Evolutionary conservation across 2,888 invertebrate species (phyloP), one percentile per base, ranked within the genome.

Genomic region (Shargacucullia verbasci): DNA sequence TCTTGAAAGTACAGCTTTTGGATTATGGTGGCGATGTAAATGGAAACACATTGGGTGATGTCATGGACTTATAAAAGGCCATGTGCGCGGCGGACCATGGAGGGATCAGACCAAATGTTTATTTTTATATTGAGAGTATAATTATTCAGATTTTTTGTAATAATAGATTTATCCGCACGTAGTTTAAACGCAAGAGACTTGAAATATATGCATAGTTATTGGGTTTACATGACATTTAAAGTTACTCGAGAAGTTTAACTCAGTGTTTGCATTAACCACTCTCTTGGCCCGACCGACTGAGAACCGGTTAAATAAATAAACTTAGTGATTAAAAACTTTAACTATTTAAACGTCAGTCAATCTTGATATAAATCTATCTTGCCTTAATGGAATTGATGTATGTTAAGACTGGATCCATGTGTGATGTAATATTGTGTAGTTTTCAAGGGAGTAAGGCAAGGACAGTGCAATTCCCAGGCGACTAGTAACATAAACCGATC

Each of bases 31-130:
- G 62, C 61, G 66, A 67, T 76, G 75, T 80, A 81, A 83, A 85
- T 82, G 75, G 64, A 67, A 73, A 66, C 82, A 78, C 76, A 79
- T 77, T 76, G 70, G 78, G 74, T 86, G 87, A 85, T 85, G 83
- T 88, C 87, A 89, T 81, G 83, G 79, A 70, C 64, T 70, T 65
- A 48, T 53, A 63, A 77, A 73, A 80, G 75, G 79, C 85, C 87
- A 85, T 82, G 80, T 85, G 86, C 79, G 78, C 76, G 79, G 49
- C 78, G 75, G 76, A 82, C 84, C 88, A 80, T 83, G 78, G 64
- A 79, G 70, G 76, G 78, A 70, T 77, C 78, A 68, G 72, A 55
- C 71, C 68, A 76, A 79, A 80, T 76, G 77, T 79, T 73, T 70
- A 67, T 70, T 68, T 73, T 66, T 60, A 45, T 56, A 47, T 39